Conservation (phyloP, 2,113 vertebrate genomes). For the Rostratula benghalensis region DNA sequence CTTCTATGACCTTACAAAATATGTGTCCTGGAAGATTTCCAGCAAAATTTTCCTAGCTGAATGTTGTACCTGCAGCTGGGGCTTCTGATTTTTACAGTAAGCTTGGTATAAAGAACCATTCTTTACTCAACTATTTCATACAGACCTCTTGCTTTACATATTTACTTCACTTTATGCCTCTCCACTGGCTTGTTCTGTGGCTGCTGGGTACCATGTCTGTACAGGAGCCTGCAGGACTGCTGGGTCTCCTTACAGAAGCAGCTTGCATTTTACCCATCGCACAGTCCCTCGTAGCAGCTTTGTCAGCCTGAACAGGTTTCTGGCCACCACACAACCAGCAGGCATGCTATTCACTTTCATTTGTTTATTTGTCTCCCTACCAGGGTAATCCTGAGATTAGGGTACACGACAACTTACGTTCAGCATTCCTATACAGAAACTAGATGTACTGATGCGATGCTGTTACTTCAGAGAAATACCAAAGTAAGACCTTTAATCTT, state of each 20-base stretch:
- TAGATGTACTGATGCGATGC: background rate
- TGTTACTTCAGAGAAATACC: background rate
- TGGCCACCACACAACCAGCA: background rate
- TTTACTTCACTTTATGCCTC: background rate
- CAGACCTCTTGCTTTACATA: accelerated
- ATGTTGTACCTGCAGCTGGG: background rate
- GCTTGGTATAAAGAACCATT: background rate
- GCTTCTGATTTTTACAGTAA: background rate
- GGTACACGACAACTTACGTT: background rate
- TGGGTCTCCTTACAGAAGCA: background rate
- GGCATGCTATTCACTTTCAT: background rate
- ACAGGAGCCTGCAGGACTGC: background rate
- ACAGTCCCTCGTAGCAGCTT: background rate
- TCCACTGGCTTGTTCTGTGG: accelerated
- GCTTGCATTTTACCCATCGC: background rate
- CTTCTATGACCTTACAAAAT: background rate
- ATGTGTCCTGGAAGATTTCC: background rate
- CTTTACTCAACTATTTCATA: accelerated
- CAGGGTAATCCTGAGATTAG: background rate
- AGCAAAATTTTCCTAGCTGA: background rate
- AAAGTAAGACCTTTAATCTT: background rate
- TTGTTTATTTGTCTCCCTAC: background rate
- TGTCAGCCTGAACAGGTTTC: background rate
- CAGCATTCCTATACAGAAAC: background rate
- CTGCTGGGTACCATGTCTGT: background rate